Evolutionary conservation across 2,888 invertebrate genomes (phyloP), one percentile per base, ranked within the genome.

Genomic region (Hemithea aestivaria): DNA sequence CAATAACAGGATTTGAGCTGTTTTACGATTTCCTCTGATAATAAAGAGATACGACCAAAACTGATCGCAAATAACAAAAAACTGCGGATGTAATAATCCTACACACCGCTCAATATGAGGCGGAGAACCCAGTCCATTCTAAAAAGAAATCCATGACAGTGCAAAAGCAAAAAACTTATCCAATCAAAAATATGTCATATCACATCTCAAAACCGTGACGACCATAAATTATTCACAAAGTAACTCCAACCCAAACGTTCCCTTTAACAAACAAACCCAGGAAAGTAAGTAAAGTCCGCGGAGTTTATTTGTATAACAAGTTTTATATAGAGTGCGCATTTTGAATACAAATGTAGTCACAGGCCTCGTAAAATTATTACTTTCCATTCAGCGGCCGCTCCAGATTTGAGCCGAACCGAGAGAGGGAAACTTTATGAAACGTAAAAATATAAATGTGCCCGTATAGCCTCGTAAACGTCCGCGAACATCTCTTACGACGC

Each of bases 331-430:
- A 33, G 26, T 27, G 32, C 50, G 35, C 39, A 27, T 40, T 50
- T 44, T 45, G 50, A 48, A 53, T 53, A 50, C 45, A 45, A 51
- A 51, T 43, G 16, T 34, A 32, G 34, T 26, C 25, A 34, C 35
- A 39, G 30, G 38, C 33, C 27, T 46, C 46, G 45, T 50, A 48
- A 53, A 56, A 48, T 51, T 51, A 52, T 52, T 51, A 57, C 53
- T 51, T 53, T 51, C 48, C 44, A 48, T 48, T 51, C 45, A 51
- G 40, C 39, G 44, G 35, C 24, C 46, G 34, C 26, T 27, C 28
- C 39, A 28, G 35, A 38, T 39, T 35, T 39, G 30, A 35, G 9
- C 12, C n/a, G 12, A 8, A n/a, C 2, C 30, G 30, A 5, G 16
- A 16, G 3, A 16, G 16, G 24, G 27, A 34, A 50, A 48, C 36